Percentiles rank a stretch among this genome's conserved stretches.
Evolutionary conservation across 2,888 invertebrate genomes (phyloP).

Genomic region (Epistrophe eligans): DNA sequence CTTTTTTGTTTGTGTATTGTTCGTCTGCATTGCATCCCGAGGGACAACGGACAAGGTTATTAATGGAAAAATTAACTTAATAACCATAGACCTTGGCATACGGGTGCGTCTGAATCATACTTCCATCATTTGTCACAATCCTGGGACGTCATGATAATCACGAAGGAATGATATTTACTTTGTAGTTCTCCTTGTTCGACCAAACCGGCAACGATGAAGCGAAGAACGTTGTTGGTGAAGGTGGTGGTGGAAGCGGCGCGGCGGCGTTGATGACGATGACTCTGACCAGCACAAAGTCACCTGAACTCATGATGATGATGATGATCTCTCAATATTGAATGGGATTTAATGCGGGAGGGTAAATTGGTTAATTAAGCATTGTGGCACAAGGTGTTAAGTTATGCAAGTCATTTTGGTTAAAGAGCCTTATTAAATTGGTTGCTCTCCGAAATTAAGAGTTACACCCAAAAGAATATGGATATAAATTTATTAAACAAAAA

Average conservation of each 20-base stretch:
- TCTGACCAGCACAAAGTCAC: conserved; percentile 43
- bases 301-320: conserved; percentile 56
- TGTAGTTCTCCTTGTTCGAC: conserved; percentile 37
- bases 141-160: conserved; percentile 60
- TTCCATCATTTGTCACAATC: conserved; percentile 73
- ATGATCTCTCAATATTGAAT: conserved; percentile 62
- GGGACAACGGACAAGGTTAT: conserved; percentile 61
- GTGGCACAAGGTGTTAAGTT: conserved; percentile 69
- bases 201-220: neutral
- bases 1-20: neutral
- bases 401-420: conserved; percentile 60
- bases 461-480: neutral
- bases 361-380: conserved; percentile 72
- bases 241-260: neutral
- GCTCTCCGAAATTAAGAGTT: neutral
- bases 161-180: conserved; percentile 69
- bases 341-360: conserved; percentile 62
- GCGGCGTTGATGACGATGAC: neutral
- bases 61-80: conserved; percentile 71
- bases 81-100: conserved; percentile 51
- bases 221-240: neutral
- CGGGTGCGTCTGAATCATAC: conserved; percentile 70
- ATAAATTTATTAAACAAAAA: neutral
- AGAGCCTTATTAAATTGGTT: neutral
- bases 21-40: conserved; percentile 9